A percentile compares a stretch with the other conserved stretches of the same genome.
Evolutionary conservation across 2,888 invertebrate species (phyloP).

Genomic region (Griposia aprilina): DNA sequence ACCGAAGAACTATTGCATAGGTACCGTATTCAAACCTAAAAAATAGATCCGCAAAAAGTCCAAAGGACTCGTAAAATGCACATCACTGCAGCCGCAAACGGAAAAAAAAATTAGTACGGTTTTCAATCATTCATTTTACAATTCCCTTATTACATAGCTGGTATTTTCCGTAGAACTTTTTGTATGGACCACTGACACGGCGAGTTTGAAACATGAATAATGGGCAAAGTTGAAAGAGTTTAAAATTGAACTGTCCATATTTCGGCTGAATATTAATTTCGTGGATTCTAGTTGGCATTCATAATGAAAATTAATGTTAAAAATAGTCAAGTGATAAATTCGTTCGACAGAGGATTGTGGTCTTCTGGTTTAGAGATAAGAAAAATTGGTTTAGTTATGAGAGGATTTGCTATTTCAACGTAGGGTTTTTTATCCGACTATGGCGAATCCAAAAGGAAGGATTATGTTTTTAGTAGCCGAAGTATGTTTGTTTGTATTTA

Average conservation of each 20-base stretch:
- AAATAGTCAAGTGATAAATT: constrained; percentile 58
- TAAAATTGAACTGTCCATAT: constrained; percentile 83
- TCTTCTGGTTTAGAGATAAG: neutral
- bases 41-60: neutral
- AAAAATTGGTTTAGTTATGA: constrained; percentile 10
- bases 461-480: too few relatives aligned
- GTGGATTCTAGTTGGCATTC: constrained; percentile 75
- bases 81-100: constrained; percentile 5
- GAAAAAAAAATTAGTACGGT: constrained; percentile 34
- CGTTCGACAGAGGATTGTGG: constrained; percentile 20
- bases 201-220: constrained; percentile 84
- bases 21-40: neutral
- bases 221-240: constrained; percentile 85
- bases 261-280: constrained; percentile 83
- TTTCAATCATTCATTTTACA: constrained; percentile 60
- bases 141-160: constrained; percentile 61
- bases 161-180: constrained; percentile 74
- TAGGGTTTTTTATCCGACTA: neutral
- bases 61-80: constrained; percentile 31
- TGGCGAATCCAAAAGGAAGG: too few relatives aligned
- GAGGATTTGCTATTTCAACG: constrained; percentile 6
- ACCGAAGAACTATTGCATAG: neutral
- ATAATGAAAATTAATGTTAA: constrained; percentile 72
- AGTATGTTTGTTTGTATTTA: too few relatives aligned
- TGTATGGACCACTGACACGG: constrained; percentile 76